Conservation (phyloP, 2,888 invertebrate species). For the Melipona bicolor region DNA sequence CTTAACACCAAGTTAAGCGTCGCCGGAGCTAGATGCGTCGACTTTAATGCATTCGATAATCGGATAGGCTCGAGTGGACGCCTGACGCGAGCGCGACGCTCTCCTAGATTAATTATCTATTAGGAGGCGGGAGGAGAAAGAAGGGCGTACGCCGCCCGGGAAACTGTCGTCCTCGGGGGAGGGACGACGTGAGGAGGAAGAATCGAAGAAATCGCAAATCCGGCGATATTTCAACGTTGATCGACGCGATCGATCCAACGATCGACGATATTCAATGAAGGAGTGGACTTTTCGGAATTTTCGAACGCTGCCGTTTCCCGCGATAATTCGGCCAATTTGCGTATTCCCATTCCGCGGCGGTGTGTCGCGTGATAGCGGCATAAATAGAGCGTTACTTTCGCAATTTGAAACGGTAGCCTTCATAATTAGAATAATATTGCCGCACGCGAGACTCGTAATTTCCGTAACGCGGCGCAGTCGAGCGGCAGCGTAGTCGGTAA, state of each 20-base stretch:
- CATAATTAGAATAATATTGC: conserved; percentile 70
- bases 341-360: conserved; percentile 20
- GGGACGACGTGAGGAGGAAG: not conserved
- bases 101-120: conserved; percentile 50
- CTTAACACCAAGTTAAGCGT: conserved; percentile 71
- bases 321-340: conserved; percentile 40
- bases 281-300: not conserved
- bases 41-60: conserved; percentile 61
- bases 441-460: conserved; percentile 69
- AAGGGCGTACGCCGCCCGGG: too few species aligned
- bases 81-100: conserved; percentile 12
- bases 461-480: conserved; percentile 63
- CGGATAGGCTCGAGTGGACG: conserved; percentile 54
- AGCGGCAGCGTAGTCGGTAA: conserved; percentile 61
- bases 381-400: conserved; percentile 66
- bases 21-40: conserved; percentile 61
- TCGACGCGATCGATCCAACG: not conserved
- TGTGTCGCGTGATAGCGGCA: conserved; percentile 25
- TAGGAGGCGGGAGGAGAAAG: not conserved
- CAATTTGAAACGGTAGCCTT: conserved; percentile 65
- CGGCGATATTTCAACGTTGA: not conserved
- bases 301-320: conserved; percentile 8
- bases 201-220: accelerated
- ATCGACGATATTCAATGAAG: not conserved
- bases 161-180: not conserved